Evolutionary conservation across 2,113 vertebrate genomes (phyloP).

Genomic region (Phalacrocorax pelagicus): DNA sequence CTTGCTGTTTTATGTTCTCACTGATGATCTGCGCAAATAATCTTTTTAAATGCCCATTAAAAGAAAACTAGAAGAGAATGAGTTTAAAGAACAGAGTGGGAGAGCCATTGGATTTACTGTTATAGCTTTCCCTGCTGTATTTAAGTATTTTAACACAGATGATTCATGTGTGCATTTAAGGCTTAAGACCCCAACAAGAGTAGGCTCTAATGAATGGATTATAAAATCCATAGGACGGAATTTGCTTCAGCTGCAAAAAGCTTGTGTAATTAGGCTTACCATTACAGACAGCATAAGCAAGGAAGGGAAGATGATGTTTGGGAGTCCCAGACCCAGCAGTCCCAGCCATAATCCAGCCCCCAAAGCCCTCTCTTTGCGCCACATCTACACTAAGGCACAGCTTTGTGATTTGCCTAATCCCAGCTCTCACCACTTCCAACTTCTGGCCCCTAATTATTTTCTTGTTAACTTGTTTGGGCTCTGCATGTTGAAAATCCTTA

Average conservation of each 20-base stretch:
- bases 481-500: not conserved
- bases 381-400: not conserved
- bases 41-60: not conserved
- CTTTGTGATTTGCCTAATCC: not conserved
- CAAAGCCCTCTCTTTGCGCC: not conserved
- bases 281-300: not conserved
- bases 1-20: not conserved
- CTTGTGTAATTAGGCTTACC: not conserved
- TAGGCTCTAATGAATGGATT: not conserved
- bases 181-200: constrained; percentile 4
- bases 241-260: not conserved
- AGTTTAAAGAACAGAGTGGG: not conserved
- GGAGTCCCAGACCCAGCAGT: not conserved
- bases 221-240: not conserved
- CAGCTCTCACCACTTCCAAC: not conserved
- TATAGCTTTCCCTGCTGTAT: not conserved
- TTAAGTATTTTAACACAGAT: not conserved
- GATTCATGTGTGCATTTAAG: not conserved
- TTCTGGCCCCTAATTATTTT: not conserved
- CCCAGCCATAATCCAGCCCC: not conserved
- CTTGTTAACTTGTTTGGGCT: not conserved
- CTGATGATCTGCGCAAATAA: not conserved
- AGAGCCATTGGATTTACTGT: not conserved
- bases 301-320: not conserved
- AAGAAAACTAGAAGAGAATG: not conserved